Percentiles rank a stretch among this genome's conserved stretches.
Conservation (phyloP, 2,113 vertebrate genomes). For the Phocoena sinus region DNA sequence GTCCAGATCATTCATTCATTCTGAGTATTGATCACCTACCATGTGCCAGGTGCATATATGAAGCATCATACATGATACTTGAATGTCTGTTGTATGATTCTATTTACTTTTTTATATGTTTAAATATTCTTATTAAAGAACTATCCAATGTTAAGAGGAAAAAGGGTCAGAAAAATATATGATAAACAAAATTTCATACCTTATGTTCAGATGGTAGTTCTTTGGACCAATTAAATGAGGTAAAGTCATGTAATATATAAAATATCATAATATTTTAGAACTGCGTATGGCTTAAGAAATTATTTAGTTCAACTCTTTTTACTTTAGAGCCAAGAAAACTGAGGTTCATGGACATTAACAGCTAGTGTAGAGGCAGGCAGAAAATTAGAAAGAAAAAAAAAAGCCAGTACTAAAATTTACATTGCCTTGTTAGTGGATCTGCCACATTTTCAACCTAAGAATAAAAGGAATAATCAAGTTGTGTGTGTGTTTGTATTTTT, state of each 20-base stretch:
- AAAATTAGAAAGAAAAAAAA: not conserved
- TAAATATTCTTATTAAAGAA: not conserved
- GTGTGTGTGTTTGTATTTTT: not conserved
- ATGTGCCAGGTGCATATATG: too few relatives aligned
- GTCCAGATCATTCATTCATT: not conserved
- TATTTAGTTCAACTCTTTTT: not conserved
- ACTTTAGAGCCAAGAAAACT: not conserved
- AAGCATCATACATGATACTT: not conserved
- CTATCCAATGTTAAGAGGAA: not conserved
- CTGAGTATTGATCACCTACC: not conserved
- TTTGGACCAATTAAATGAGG: not conserved
- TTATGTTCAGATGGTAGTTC: not conserved
- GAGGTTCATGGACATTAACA: not conserved
- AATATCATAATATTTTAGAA: not conserved
- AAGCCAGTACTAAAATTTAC: not conserved
- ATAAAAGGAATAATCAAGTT: not conserved
- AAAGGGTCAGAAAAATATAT: not conserved
- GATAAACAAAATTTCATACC: not conserved
- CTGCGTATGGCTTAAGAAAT: not conserved
- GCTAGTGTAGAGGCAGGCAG: not conserved
- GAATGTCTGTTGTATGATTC: not conserved
- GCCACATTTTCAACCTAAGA: not conserved
- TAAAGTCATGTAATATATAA: not conserved
- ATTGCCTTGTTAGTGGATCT: not conserved
- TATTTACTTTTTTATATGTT: not conserved